These are phyloP conservation scores for Watersipora subatra DNA, from an alignment of 1,140 invertebrate genomes.

Conservation along the genomic window DNA sequence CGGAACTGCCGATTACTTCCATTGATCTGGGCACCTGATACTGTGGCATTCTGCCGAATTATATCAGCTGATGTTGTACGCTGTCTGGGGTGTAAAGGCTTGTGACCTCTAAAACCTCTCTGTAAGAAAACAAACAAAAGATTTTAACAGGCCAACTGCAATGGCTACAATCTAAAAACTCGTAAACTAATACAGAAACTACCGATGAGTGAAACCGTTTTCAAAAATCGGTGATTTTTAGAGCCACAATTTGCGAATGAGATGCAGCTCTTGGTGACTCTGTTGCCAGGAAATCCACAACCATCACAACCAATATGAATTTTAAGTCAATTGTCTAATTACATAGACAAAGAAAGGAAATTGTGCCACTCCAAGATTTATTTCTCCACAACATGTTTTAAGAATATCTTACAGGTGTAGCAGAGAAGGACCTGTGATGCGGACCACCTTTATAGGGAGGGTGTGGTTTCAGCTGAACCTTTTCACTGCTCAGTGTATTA, in stretches of 20 bases:
- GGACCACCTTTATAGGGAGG: background rate
- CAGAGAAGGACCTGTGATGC: background rate
- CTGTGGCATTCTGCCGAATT: background rate
- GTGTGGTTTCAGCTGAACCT: background rate
- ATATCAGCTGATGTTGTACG: background rate
- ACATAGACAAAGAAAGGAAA: too few species aligned
- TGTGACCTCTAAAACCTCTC: background rate
- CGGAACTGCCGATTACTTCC: background rate
- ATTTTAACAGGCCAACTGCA: too few species aligned
- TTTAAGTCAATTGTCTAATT: too few species aligned
- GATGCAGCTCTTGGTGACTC: background rate
- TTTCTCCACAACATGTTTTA: background rate
- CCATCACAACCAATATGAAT: background rate
- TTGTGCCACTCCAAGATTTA: too few species aligned
- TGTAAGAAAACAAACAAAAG: background rate
- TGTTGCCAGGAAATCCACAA: background rate
- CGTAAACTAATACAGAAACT: background rate
- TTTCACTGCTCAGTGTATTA: background rate
- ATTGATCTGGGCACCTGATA: background rate
- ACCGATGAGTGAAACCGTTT: background rate
- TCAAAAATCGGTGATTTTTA: background rate
- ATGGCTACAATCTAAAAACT: background rate
- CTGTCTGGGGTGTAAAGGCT: background rate
- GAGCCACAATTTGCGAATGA: background rate
- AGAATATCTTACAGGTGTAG: background rate